These are phyloP conservation scores for Trachelus stipa DNA, from an alignment of 2,888 invertebrate species.

Conservation along the genomic window DNA sequence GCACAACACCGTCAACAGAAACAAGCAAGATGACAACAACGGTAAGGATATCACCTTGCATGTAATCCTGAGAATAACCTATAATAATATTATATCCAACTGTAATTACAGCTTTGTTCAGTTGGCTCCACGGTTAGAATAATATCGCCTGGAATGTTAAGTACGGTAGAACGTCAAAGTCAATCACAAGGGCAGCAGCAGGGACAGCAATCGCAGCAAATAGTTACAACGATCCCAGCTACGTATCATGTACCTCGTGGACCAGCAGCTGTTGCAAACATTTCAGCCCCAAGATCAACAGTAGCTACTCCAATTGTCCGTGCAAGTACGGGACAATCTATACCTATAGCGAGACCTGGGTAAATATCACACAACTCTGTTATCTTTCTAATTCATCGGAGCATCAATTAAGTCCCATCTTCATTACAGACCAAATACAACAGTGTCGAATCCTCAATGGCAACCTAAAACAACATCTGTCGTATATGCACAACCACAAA, in stretches of 20 bases:
- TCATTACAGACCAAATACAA: constrained; percentile 49
- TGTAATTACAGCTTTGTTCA: constrained; percentile 53
- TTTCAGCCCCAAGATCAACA: constrained; percentile 76
- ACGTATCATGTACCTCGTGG: constrained; percentile 70
- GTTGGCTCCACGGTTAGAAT: constrained; percentile 61
- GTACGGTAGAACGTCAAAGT: constrained; percentile 55
- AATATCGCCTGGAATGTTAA: constrained; percentile 60
- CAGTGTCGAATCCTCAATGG: constrained; percentile 58
- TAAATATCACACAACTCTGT: constrained; percentile 28
- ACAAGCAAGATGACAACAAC: constrained; percentile 54
- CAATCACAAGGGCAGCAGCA: constrained; percentile 45
- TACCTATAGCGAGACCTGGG: constrained; percentile 57
- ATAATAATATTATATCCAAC: background rate
- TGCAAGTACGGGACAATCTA: constrained; percentile 56
- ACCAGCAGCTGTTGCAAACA: constrained; percentile 80
- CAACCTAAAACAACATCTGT: constrained; percentile 55
- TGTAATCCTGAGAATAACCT: background rate
- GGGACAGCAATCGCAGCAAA: constrained; percentile 54
- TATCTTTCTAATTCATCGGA: background rate
- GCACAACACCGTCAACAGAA: constrained; percentile 51
- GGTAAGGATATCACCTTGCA: constrained; percentile 21
- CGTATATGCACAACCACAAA: constrained; percentile 58
- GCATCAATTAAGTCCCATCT: background rate
- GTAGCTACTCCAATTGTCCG: constrained; percentile 70
- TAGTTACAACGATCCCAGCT: constrained; percentile 62